Evolutionary conservation across 2,888 invertebrate species (phyloP).

Genomic region (Brenthis daphne): DNA sequence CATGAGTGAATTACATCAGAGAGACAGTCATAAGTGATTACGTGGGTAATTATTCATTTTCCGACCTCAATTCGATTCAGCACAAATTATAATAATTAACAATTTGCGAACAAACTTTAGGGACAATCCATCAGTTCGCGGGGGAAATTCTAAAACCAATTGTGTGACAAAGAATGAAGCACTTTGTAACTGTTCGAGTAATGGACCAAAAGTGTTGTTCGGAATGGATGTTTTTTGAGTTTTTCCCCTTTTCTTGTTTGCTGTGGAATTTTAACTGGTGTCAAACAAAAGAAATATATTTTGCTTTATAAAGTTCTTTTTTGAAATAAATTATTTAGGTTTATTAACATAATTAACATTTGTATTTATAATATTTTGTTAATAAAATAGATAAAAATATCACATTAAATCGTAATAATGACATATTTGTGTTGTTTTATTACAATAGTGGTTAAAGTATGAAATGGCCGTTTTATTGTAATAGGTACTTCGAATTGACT

Average conservation of each 20-base stretch:
- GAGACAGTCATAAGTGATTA: constrained; percentile 3
- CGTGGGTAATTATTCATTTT: constrained; percentile 23
- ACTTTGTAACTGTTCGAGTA: constrained; percentile 37
- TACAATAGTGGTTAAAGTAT: no score
- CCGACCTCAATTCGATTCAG: constrained; percentile 44
- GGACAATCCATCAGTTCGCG: constrained; percentile 68
- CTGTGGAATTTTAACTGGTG: not conserved
- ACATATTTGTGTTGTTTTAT: no score
- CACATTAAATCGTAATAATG: no score
- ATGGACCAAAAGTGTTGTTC: constrained; percentile 20
- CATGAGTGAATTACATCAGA: no score
- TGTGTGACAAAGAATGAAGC: constrained; percentile 49
- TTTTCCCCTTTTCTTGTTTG: not conserved
- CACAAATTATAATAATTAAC: constrained; percentile 71
- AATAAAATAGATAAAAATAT: not conserved
- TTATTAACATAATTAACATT: no score
- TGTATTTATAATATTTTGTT: not conserved
- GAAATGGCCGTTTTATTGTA: no score
- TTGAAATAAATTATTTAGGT: no score
- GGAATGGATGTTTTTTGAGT: constrained; percentile 17
- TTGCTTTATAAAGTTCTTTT: no score
- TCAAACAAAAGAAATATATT: not conserved
- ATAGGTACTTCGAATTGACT: no score
- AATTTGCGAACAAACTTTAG: constrained; percentile 65
- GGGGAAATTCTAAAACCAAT: constrained; percentile 61